A percentile compares a stretch with the other conserved stretches of the same genome.
Conservation (phyloP, 2,797 vertebrate species). For the Anguilla pacifica region DNA sequence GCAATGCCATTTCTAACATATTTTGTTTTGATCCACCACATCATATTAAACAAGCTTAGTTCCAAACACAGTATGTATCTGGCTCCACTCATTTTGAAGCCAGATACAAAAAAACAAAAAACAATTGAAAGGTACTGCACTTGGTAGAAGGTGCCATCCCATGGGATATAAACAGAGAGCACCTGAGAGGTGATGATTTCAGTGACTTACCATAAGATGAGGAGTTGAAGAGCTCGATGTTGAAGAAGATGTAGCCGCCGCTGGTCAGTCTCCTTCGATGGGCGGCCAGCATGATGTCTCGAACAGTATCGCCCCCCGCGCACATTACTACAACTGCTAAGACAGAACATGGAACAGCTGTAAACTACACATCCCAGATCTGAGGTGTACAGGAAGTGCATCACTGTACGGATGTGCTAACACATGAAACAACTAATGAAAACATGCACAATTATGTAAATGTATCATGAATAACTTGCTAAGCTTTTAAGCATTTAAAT, state of each 20-base stretch:
- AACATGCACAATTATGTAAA: background rate
- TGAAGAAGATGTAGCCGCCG: slow-evolving; percentile 89
- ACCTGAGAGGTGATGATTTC: background rate
- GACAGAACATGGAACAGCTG: slow-evolving; percentile 22
- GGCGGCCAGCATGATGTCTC: slow-evolving; percentile 90
- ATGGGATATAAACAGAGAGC: background rate
- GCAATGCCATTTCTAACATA: background rate
- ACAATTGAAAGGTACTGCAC: background rate
- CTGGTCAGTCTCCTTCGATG: slow-evolving; percentile 85
- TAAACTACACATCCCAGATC: slow-evolving; percentile 5
- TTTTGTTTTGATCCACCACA: background rate
- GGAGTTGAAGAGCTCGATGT: slow-evolving; percentile 96
- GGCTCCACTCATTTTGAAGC: background rate
- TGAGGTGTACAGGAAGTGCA: background rate
- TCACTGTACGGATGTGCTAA: background rate
- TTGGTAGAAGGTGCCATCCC: background rate
- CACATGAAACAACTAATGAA: background rate
- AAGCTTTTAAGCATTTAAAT: background rate
- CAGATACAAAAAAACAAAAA: background rate
- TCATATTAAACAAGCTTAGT: background rate
- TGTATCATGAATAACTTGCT: background rate
- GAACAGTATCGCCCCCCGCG: slow-evolving; percentile 81
- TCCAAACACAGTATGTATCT: background rate
- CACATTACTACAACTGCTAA: slow-evolving; percentile 94
- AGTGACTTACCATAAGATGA: slow-evolving; percentile 85